Evolutionary conservation across 1,140 invertebrate species (phyloP), one percentile per base, ranked within the genome.

Genomic region (Eupristina koningsbergeri): DNA sequence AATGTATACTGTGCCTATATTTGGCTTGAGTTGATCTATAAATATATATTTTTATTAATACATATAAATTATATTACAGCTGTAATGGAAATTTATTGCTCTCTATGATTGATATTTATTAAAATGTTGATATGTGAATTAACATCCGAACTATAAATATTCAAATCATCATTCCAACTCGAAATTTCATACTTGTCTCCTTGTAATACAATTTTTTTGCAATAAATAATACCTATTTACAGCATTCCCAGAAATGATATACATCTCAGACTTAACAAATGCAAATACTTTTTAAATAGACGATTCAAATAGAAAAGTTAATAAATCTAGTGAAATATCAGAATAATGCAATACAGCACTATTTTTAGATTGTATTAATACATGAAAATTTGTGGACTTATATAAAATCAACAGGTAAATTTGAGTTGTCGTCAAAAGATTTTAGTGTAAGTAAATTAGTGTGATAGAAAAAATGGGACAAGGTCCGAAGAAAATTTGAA

Each of bases 401-500:
- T n/a, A n/a, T n/a, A n/a, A n/a, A n/a, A n/a, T n/a, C n/a, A n/a
- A n/a, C n/a, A n/a, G n/a, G n/a, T n/a, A n/a, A n/a, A n/a, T n/a
- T n/a, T n/a, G n/a, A n/a, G n/a, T n/a, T n/a, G n/a, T n/a, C n/a
- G n/a, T n/a, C n/a, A n/a, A n/a, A n/a, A n/a, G n/a, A n/a, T n/a
- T n/a, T n/a, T n/a, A n/a, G n/a, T n/a, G n/a, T n/a, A n/a, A n/a
- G n/a, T n/a, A 36, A 67, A 79, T n/a, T 50, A 5, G 22, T 7
- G 26, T 39, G 26, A 6, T 6, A 8, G 34, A 58, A 47, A 45
- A 86, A 84, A 84, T 36, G 36, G 84, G 76, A 86, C 86, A 86
- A 86, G 86, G 85, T 71, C 81, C 76, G 64, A 6, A 15, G 81
- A 77, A 84, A 87, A 87, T 86, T 81, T 47, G 26, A 53, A 39